phyloP scores from a whole-genome alignment of 2,113 vertebrate species.

The Pelobates fuscus region DNA sequence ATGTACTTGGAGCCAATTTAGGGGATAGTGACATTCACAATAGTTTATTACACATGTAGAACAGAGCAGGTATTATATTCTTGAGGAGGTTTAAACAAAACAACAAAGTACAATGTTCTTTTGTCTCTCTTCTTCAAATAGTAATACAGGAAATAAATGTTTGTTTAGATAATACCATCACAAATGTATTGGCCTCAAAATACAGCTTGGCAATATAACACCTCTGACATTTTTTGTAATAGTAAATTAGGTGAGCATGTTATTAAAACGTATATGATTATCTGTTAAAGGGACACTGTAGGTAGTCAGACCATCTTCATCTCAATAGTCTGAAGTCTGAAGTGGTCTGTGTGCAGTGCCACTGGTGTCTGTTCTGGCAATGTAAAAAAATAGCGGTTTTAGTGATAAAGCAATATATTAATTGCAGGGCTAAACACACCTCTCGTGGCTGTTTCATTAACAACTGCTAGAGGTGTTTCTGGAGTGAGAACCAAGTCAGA shows the following conservation, averaged over 20 bases:
- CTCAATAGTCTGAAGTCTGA: too few relatives aligned
- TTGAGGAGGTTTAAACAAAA: conserved; percentile 16
- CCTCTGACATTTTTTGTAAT: background rate
- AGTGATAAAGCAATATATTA: too few relatives aligned
- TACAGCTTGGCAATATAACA: conserved; percentile 13
- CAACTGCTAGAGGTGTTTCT: too few relatives aligned
- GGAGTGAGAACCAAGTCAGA: too few relatives aligned
- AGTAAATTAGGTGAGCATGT: conserved; percentile 6
- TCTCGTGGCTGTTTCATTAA: too few relatives aligned
- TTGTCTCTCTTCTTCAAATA: conserved; percentile 11
- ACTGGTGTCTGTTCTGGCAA: too few relatives aligned
- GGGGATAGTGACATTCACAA: background rate
- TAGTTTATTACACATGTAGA: conserved; percentile 8
- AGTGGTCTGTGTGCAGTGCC: too few relatives aligned
- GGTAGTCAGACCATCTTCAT: background rate
- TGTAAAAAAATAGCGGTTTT: too few relatives aligned
- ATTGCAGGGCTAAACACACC: too few relatives aligned
- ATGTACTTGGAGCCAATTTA: background rate
- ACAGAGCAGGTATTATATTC: conserved; percentile 12
- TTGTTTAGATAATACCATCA: conserved; percentile 9
- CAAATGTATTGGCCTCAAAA: conserved; percentile 17
- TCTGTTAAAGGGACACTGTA: background rate
- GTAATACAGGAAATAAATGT: conserved; percentile 14
- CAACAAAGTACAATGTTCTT: background rate
- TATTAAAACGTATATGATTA: too few relatives aligned